Base-by-base conservation (phyloP, 2,113 vertebrate genomes). In the Dipodomys stephensi region DNA sequence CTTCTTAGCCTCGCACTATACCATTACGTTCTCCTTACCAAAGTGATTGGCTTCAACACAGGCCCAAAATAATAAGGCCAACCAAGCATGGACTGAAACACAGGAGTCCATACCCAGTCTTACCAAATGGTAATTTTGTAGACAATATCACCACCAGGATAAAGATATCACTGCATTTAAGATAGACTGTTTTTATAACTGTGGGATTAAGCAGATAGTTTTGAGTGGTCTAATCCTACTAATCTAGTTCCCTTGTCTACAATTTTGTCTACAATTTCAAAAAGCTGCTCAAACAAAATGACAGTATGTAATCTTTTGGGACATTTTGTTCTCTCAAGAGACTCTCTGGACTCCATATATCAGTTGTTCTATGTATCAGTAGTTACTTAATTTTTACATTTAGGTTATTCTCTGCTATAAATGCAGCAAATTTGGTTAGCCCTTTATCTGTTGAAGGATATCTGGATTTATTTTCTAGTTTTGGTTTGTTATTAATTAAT, bases 251-350 rank as follows among this genome's bases (percentile, higher is more conserved):
- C 10, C 44, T 35, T 84, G 46, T 87, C 18, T 32, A 10, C 19
- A 81, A 60, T 28, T 84, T 65, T 74, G 23, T 28, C 78, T 49
- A 49, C 49, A 80, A 28, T 93, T 88, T 27, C 83, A 72, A 92
- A 92, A 27, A 16, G 1, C n/a, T 64, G 18, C 18, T 30, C 32
- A 79, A 68, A 12, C 12, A 12, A 49, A 49, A 49, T 49, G 49
- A 49, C 49, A 9, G 9, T 49, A 49, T 49, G 49, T 49, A 49
- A 49, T 12, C 49, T 49, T 49, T 49, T 49, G 49, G 12, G 49
- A 49, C 49, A 49, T 49, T 49, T 49, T 49, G 49, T 60, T 13
- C 32, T 28, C 19, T 68, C 1, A 35, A 23, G 25, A 69, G n/a
- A 69, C 84, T 76, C 1, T 62, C 20, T 78, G 20, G 6, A 32